These are phyloP conservation scores for Catharus ustulatus DNA, from an alignment of 2,797 vertebrate species.

Conservation along the genomic window DNA sequence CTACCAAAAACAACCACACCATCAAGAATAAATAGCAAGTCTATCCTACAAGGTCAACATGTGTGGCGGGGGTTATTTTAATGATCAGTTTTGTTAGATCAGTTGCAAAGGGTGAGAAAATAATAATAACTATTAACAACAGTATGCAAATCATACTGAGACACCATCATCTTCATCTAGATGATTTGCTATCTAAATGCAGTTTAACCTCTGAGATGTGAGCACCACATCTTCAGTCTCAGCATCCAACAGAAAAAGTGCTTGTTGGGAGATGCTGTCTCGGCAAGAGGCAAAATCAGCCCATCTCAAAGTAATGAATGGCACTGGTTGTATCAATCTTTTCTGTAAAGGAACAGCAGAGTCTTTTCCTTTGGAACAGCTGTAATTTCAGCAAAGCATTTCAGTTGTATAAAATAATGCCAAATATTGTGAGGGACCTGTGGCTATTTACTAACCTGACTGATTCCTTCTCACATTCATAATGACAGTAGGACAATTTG, in stretches of 20 bases:
- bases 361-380: neutral
- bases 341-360: neutral
- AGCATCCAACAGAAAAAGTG: neutral
- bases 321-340: neutral
- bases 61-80: neutral
- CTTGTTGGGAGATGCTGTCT: neutral
- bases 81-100: neutral
- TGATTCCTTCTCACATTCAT: neutral
- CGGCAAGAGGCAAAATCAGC: neutral
- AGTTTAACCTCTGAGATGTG: neutral
- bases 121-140: neutral
- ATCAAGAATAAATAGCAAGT: neutral
- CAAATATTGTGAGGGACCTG: neutral
- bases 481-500: neutral
- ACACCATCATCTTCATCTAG: neutral
- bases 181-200: neutral
- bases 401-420: neutral
- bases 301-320: neutral
- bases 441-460: neutral
- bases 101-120: neutral
- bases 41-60: neutral
- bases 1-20: neutral
- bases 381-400: neutral
- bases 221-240: neutral
- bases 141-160: neutral